Evolutionary conservation across 1,140 invertebrate species (phyloP), one percentile per base, ranked within the genome.

Genomic region (Phocides pigmalion): DNA sequence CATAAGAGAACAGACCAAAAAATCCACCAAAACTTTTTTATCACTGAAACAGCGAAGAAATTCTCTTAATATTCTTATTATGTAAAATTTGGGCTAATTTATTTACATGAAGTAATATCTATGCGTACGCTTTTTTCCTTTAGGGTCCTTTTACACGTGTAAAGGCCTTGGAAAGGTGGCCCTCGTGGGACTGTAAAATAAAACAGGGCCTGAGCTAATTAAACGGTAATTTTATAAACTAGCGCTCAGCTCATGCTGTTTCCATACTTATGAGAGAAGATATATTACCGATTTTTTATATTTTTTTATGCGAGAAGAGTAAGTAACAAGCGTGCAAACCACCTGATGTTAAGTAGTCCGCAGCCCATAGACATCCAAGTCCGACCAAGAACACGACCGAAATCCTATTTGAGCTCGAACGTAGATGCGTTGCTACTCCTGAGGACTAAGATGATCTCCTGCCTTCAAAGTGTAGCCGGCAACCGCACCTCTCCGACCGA

Each of bases 51-150:
- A 50, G 14, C 15, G 28, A 50, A 50, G 14, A 32, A 17, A 51
- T 35, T 51, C 28, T 37, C 28, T n/a, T 8, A 50, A 51, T 15
- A 15, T 16, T 16, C 9, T 51, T 51, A 19, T 51, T 51, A 51
- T 51, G 15, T 51, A 51, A 37, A 37, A 51, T 51, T 51, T 19
- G 17, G 28, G 49, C 28, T 51, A 51, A 51, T 51, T 51, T 51
- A 51, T 51, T 51, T 37, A 35, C 49, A 51, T 51, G 49, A 51
- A 51, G 49, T 37, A 35, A 37, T 51, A 51, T 51, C 49, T 51
- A 51, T 51, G 49, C 49, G 49, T 37, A 51, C 28, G 28, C 49
- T 51, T 37, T 32, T 51, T 51, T 17, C 49, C 49, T 17, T n/a
- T 35, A 9, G 49, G 28, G 47, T 19, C 15, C 9, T 37, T 12